Base-by-base conservation (phyloP, 2,797 vertebrate genomes). In the Pterois miles region DNA sequence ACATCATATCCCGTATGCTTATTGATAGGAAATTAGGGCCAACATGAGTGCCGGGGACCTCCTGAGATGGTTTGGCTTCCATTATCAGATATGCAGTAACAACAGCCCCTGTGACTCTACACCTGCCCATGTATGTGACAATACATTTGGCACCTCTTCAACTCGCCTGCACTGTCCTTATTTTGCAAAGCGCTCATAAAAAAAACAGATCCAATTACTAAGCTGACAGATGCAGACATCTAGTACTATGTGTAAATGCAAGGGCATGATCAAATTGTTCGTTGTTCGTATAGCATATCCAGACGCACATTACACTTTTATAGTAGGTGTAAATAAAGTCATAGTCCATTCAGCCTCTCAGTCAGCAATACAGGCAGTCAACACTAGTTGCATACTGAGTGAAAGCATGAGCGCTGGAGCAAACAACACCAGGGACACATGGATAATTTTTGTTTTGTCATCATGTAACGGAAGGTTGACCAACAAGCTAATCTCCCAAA, bases 271-370 rank as follows among this genome's bases (percentile, higher is more conserved):
- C 83, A 76, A 71, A 72, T 87, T 89, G 74, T 65, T 81, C 84
- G 74, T 78, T 89, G 81, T 88, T 78, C 34, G 23, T 78, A 82
- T 65, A 82, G 74, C 70, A 80, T 85, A 83, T 84, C 80, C 77
- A 86, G 71, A 84, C 70, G 76, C 81, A 81, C 71, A 88, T 90
- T 86, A 85, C 84, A 66, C 46, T 86, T 92, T 92, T 88, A 89
- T 90, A 75, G 86, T 67, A 78, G 79, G 77, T 78, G 71, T 91
- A 88, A 89, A 90, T 89, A 84, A 85, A 69, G 81, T 80, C 62
- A 66, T 65, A 68, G 74, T 71, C 75, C 81, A 78, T 74, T 78
- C 74, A 76, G 82, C 38, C 59, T 65, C 36, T 71, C 73, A 56
- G 67, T 81, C 74, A 71, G 74, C 53, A 74, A 27, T 69, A 67